Evolutionary conservation across 2,797 vertebrate species (phyloP), one percentile per base, ranked within the genome.

Genomic region (Holocentrus rufus): DNA sequence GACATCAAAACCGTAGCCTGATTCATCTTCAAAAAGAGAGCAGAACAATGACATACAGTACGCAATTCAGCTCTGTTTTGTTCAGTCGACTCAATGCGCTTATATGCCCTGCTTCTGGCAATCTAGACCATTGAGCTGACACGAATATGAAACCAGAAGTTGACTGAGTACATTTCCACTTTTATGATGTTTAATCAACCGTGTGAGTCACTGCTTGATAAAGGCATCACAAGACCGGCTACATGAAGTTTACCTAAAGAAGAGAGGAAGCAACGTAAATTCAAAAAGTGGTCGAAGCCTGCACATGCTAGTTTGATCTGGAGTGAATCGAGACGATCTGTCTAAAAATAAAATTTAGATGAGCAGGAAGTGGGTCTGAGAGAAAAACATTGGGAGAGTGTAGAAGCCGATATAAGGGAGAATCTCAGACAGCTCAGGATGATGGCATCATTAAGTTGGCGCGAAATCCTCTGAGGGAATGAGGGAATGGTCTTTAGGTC

Each of bases 141-240:
- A 4, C 7, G 17, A 18, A 13, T n/a, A n/a, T n/a, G 18, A 39
- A 68, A 60, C 60, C 15, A n/a, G 6, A 55, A 31, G 34, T 15
- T 27, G 11, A 56, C 2, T 9, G 8, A 4, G 10, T 50, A 42
- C 1, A 71, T 69, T 70, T 78, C 61, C 18, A 11, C 17, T 31
- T 11, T 22, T 10, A 56, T 14, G 13, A 53, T 4, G 5, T 36
- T 18, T 47, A 50, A 31, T 55, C 67, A 69, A 58, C 60, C 15
- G 55, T 57, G 30, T 47, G 46, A 74, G 69, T 72, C 18, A 57
- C 27, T 36, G 58, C 74, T 63, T 56, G 46, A 31, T 50, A 74
- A 59, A 17, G 67, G 9, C 31, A 39, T 68, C 69, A 62, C 39
- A 64, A 34, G 31, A 8, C 31, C 9, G 36, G 9, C 36, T 9